Conservation (phyloP, 2,888 invertebrate species). For the Sphecodes monilicornis region DNA sequence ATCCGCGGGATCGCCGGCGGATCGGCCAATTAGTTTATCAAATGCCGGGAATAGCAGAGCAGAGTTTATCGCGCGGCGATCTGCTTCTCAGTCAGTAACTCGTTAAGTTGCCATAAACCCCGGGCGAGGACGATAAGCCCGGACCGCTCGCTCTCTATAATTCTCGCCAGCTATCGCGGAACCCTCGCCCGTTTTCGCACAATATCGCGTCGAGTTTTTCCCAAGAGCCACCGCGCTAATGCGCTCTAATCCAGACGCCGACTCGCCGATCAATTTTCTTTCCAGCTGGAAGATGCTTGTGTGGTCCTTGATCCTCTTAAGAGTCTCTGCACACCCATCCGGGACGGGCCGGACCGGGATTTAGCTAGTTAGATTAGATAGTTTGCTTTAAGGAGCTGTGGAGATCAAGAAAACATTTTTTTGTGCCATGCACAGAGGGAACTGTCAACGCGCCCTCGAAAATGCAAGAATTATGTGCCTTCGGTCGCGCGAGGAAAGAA, state of each 20-base stretch:
- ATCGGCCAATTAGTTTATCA: constrained; percentile 71
- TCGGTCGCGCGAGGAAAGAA: no score
- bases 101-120: constrained; percentile 67
- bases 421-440: no score
- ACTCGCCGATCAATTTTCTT: neutral
- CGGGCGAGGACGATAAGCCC: constrained; percentile 57
- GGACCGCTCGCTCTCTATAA: constrained; percentile 54
- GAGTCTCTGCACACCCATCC: no score
- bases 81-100: constrained; percentile 61
- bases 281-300: neutral
- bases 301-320: neutral
- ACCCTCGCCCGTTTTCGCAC: constrained; percentile 26
- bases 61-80: constrained; percentile 64
- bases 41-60: constrained; percentile 67
- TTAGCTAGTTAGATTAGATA: no score
- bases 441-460: no score
- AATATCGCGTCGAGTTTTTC: constrained; percentile 14
- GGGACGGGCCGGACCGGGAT: no score
- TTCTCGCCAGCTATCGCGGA: constrained; percentile 38
- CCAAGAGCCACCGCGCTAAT: neutral
- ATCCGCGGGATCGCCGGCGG: constrained; percentile 37
- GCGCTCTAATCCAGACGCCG: neutral
- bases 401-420: no score
- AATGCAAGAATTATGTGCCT: no score
- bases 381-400: no score